These are phyloP conservation scores for Polyommatus icarus DNA, from an alignment of 2,888 invertebrate genomes.

Conservation along the genomic window DNA sequence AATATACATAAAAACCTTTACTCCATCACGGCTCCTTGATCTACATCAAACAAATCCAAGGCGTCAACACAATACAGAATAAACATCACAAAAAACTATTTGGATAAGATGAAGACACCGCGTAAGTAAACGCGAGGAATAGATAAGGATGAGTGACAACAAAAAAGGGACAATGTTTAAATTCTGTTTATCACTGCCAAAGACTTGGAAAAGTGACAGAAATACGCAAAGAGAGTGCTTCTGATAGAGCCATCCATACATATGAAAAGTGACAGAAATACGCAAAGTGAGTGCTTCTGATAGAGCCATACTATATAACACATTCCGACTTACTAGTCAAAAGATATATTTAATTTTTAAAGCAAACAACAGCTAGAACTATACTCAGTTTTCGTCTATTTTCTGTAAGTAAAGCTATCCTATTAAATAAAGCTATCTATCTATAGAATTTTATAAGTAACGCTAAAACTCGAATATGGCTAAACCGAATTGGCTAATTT, in stretches of 20 bases:
- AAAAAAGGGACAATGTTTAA: background rate
- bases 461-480: too few species aligned
- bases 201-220: background rate
- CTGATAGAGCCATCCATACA: background rate
- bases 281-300: background rate
- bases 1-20: too few species aligned
- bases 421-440: too few species aligned
- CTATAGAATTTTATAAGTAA: too few species aligned
- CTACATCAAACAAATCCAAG: background rate
- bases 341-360: too few species aligned
- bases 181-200: background rate
- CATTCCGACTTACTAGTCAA: too few species aligned
- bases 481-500: too few species aligned
- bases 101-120: conserved; percentile 3
- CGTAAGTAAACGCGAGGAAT: background rate
- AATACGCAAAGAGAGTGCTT: background rate
- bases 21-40: background rate
- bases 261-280: background rate
- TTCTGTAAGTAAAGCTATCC: too few species aligned
- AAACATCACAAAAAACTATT: conserved; percentile 10
- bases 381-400: too few species aligned
- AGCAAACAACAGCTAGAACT: too few species aligned
- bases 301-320: background rate
- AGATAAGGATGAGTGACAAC: background rate
- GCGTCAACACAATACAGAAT: background rate